phyloP scores from a whole-genome alignment of 2,888 invertebrate species.

The Neoaliturus tenellus region DNA sequence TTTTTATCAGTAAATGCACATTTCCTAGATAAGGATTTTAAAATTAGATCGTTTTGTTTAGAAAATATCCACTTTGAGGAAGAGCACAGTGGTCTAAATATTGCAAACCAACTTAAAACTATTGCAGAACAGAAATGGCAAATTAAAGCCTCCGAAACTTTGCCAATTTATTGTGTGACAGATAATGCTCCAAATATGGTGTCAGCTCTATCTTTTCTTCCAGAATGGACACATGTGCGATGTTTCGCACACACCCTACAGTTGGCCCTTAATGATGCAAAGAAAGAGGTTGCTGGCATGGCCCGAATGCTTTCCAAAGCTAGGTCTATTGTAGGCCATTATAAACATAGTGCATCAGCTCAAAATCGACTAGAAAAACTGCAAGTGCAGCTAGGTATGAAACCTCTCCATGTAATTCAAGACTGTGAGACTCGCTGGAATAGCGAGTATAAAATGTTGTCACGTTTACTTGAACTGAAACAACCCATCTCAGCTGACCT shows the following conservation, averaged over 20 bases:
- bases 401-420: not conserved
- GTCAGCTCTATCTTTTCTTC: not conserved
- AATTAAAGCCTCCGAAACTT: not conserved
- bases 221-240: not conserved
- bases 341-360: not conserved
- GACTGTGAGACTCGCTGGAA: conserved; percentile 4
- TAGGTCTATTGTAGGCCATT: not conserved
- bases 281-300: not conserved
- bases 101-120: conserved; percentile 1
- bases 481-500: conserved; percentile 2
- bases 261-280: not conserved
- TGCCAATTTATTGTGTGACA: not conserved
- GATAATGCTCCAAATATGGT: conserved; percentile 24
- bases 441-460: conserved; percentile 8
- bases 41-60: not conserved
- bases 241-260: not conserved
- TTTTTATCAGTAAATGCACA: not conserved
- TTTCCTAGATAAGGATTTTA: not conserved
- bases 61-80: not conserved
- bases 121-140: not conserved
- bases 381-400: not conserved
- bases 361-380: not conserved
- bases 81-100: not conserved
- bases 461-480: not conserved
- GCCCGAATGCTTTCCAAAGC: not conserved